Percentiles rank a stretch among this genome's conserved stretches.
phyloP scores from a whole-genome alignment of 2,888 invertebrate genomes.

The Rhingia rostrata region DNA sequence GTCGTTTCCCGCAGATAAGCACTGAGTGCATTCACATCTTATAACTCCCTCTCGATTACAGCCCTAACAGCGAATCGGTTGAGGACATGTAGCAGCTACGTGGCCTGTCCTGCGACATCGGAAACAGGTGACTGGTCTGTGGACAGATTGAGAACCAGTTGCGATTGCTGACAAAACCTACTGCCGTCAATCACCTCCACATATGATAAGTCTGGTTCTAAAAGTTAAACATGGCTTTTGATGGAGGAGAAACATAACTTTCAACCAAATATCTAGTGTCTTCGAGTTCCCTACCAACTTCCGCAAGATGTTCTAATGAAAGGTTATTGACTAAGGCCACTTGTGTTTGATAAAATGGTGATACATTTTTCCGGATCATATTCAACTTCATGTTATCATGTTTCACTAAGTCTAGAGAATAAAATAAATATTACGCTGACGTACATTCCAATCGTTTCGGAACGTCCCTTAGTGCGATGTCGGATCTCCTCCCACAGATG shows the following conservation, averaged over 20 bases:
- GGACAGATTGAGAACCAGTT: too few relatives aligned
- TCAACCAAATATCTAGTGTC: slow-evolving; percentile 3
- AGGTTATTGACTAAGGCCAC: slow-evolving; percentile 6
- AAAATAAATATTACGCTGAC: slow-evolving; percentile 12
- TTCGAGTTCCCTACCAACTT: slow-evolving; percentile 8
- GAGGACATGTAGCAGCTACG: background rate
- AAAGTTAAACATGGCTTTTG: background rate
- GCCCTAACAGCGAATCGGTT: slow-evolving; percentile 31
- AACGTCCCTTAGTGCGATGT: slow-evolving; percentile 25
- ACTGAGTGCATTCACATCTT: slow-evolving; percentile 8
- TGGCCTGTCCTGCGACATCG: slow-evolving; percentile 15
- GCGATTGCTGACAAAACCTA: too few relatives aligned
- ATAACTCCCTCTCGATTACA: slow-evolving; percentile 16
- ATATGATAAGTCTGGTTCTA: slow-evolving; percentile 25
- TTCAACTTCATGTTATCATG: background rate
- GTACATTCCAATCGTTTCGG: slow-evolving; percentile 38
- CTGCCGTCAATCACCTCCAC: background rate
- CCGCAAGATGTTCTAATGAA: background rate
- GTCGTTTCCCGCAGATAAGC: slow-evolving; percentile 27
- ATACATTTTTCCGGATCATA: slow-evolving; percentile 4
- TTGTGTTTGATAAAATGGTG: slow-evolving; percentile 22
- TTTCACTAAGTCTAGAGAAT: slow-evolving; percentile 14
- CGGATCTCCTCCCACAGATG: slow-evolving; percentile 32
- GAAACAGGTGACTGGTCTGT: too few relatives aligned
- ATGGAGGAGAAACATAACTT: slow-evolving; percentile 24